Evolutionary conservation across 2,113 vertebrate genomes (phyloP), one percentile per base, ranked within the genome.

Genomic region (Tupaia chinensis): DNA sequence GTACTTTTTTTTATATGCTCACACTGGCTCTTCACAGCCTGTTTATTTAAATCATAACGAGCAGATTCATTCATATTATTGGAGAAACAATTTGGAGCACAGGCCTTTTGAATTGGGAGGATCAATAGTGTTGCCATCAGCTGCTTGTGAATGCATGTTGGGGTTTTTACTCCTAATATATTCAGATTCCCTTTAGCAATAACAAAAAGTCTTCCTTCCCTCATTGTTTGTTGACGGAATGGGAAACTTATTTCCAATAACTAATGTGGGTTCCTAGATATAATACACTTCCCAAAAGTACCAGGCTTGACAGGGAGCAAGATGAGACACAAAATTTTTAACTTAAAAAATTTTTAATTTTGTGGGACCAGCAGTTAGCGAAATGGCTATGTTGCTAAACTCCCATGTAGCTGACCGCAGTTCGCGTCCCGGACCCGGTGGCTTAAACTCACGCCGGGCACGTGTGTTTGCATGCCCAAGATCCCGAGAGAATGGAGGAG

Each of bases 201-300:
- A n/a, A 78, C n/a, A 23, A 73, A 74, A 58, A 22, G 3, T 27
- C 56, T 58, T 95, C 13, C 17, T 3, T 73, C 17, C 22, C 5
- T 34, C 53, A 15, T 82, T 83, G 44, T 78, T 92, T 87, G 63
- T 92, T 54, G 73, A 76, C 44, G 65, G 76, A 92, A 61, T 85
- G 66, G 66, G 56, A 90, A 80, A 44, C 16, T 29, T 73, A 44
- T 9, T 69, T 20, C 14, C 23, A n/a, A 22, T 92, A 79, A 79
- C 9, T 54, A 79, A 78, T 91, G 77, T 65, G 66, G 17, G 34
- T 94, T 96, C 25, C 22, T 87, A 44, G 44, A 44, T 44, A 1
- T 11, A 4, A 1, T 61, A 22, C 6, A 27, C 9, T 79, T 95
- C 16, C 16, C 5, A 60, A 29, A 73, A 93, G 44, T 73, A 69